A percentile compares a stretch with the other conserved stretches of the same genome.
phyloP scores from a whole-genome alignment of 1,140 invertebrate species.

The Arctopsyche grandis region DNA sequence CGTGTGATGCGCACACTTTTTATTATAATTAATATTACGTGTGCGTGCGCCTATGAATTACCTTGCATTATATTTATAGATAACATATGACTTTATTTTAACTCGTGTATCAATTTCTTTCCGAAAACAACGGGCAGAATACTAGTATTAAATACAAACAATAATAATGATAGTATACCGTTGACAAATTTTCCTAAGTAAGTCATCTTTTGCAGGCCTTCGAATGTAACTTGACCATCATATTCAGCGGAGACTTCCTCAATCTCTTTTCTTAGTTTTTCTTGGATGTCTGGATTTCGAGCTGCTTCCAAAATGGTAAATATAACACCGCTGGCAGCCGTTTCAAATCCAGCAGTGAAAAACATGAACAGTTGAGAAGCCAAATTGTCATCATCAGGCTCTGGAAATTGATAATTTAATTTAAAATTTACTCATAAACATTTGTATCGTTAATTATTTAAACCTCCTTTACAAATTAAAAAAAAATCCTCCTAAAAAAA shows the following conservation, averaged over 20 bases:
- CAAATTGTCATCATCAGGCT: conserved; percentile 56
- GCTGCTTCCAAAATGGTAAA: conserved; percentile 58
- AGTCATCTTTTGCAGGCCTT: conserved; percentile 59
- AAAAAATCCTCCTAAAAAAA: too few relatives aligned
- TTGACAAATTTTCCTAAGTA: conserved; percentile 58
- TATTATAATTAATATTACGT: too few relatives aligned
- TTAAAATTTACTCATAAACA: not conserved
- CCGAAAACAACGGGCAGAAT: too few relatives aligned
- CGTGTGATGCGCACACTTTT: too few relatives aligned
- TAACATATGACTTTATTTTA: too few relatives aligned
- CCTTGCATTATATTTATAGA: too few relatives aligned
- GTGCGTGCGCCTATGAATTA: too few relatives aligned
- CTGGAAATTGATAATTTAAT: conserved; percentile 25
- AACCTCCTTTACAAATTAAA: too few relatives aligned
- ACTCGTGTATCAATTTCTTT: too few relatives aligned
- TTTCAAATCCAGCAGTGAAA: conserved; percentile 58
- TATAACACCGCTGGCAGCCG: conserved; percentile 53
- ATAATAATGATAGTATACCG: conserved; percentile 34
- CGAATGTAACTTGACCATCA: conserved; percentile 57
- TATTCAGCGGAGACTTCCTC: conserved; percentile 49
- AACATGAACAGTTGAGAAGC: conserved; percentile 59
- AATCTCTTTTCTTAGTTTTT: conserved; percentile 59
- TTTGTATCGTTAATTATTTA: too few relatives aligned
- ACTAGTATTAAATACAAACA: too few relatives aligned
- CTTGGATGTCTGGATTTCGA: conserved; percentile 59